phyloP scores from a whole-genome alignment of 2,113 vertebrate genomes.

The Melanerpes aurifrons region DNA sequence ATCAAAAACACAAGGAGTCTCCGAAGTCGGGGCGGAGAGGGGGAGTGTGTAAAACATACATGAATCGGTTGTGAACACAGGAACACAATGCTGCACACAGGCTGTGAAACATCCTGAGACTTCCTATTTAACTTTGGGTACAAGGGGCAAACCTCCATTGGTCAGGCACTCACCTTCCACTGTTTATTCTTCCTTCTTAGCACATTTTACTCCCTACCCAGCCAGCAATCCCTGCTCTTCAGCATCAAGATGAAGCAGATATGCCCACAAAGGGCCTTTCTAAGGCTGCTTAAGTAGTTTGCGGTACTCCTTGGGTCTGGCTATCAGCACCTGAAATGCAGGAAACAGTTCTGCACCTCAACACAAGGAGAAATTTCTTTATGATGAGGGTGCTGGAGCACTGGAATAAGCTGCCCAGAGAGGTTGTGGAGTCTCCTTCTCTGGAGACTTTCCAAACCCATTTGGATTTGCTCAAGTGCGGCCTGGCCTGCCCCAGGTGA shows the following conservation, averaged over 20 bases:
- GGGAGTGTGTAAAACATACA: background rate
- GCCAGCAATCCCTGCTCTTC: background rate
- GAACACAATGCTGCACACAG: background rate
- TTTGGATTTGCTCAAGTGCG: too few species aligned
- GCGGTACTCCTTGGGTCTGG: background rate
- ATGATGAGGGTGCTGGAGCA: too few species aligned
- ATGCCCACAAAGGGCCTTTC: background rate
- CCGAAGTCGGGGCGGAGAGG: background rate
- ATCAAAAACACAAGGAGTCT: background rate
- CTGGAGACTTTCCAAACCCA: too few species aligned
- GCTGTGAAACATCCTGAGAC: background rate
- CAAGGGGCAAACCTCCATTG: background rate
- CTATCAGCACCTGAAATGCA: fast-evolving
- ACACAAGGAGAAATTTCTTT: too few species aligned
- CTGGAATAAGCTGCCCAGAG: too few species aligned
- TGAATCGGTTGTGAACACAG: background rate
- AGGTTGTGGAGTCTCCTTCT: too few species aligned
- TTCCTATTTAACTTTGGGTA: background rate
- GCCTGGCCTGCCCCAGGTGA: too few species aligned
- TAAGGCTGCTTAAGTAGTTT: background rate
- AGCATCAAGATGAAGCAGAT: background rate
- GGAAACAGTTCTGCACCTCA: background rate
- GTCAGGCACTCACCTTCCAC: background rate
- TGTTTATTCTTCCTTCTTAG: background rate
- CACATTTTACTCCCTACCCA: background rate